These are phyloP conservation scores for Notothenia rossii DNA, from an alignment of 2,113 vertebrate genomes.

Conservation along the genomic window DNA sequence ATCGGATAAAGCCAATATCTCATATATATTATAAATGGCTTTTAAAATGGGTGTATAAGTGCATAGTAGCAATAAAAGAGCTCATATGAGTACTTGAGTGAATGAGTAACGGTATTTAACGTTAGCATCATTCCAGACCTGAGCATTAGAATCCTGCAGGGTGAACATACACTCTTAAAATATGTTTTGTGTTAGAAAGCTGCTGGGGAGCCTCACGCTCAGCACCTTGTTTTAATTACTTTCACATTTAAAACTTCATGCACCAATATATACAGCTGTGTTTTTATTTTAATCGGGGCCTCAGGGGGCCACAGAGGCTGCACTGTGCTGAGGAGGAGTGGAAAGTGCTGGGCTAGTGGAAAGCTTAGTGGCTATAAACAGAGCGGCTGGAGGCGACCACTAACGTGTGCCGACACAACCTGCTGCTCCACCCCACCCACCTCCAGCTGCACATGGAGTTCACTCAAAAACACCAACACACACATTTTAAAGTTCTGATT, in stretches of 20 bases:
- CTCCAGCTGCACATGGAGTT: slow-evolving; percentile 37
- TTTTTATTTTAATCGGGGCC: slow-evolving; percentile 27
- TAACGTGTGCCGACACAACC: slow-evolving; percentile 72
- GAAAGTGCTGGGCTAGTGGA: slow-evolving; percentile 71
- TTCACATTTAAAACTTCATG: slow-evolving; percentile 6
- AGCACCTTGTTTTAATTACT: slow-evolving; percentile 51
- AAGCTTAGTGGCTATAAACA: slow-evolving; percentile 78
- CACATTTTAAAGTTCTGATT: not conserved
- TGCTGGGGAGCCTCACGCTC: slow-evolving; percentile 41
- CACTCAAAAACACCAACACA: slow-evolving; percentile 10
- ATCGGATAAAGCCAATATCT: too few species aligned
- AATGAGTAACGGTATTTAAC: not conserved
- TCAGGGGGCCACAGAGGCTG: slow-evolving; percentile 26
- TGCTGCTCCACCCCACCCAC: slow-evolving; percentile 32
- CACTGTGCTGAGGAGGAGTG: slow-evolving; percentile 44
- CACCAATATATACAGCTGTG: slow-evolving; percentile 12
- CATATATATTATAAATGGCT: too few species aligned
- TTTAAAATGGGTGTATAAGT: not conserved
- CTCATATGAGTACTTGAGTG: not conserved
- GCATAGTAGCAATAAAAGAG: not conserved
- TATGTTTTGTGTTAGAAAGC: slow-evolving; percentile 19
- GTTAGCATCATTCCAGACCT: not conserved
- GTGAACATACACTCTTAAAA: not conserved
- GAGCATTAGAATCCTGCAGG: not conserved
- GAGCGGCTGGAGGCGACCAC: slow-evolving; percentile 41